Evolutionary conservation across 2,113 vertebrate genomes (phyloP), one percentile per base, ranked within the genome.

Genomic region (Hiodon tergisus): DNA sequence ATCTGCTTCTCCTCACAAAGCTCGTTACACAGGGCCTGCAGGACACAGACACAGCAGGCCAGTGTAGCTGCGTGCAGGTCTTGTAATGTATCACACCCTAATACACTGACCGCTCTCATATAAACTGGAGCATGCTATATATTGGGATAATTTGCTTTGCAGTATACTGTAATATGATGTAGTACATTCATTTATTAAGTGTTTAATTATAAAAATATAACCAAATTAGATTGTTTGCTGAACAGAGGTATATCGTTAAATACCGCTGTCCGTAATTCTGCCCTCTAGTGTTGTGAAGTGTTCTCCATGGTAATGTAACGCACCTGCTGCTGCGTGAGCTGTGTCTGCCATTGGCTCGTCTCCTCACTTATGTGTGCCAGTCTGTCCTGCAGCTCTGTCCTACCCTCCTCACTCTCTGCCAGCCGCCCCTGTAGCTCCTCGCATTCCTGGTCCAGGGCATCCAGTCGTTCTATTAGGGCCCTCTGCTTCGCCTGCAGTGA

Each of bases 401-500:
- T 87, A 76, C 83, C 83, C 31, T 91, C 89, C 79, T 97, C 91
- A 0, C 85, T 86, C 67, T 94, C 87, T 0, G 71, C 90, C 84
- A 96, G 72, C 55, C 85, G 83, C 67, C 75, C 76, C 72, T 87
- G 92, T 61, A 98, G 88, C 81, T 93, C 89, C 76, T 94, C 92
- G 0, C 86, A 88, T 81, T 98, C 94, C 83, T 84, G 87, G 52
- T 95, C 91, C 6, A 98, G 80, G 71, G 80, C 78, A 73, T 93
- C 87, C 0, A 96, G 83, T 81, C 94, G 93, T 83, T 93, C 90
- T 62, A 94, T 71, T 80, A 99, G 86, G 58, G 81, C 80, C 3
- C 74, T 90, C 82, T 96, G 95, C 83, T 98, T 98, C 72, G 83
- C 86, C 86, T 94, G 93, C 80, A 95, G 89, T 14, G 94, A 93